Evolutionary conservation across 2,888 invertebrate genomes (phyloP), one percentile per base, ranked within the genome.

Genomic region (Sarcophaga subvicina): DNA sequence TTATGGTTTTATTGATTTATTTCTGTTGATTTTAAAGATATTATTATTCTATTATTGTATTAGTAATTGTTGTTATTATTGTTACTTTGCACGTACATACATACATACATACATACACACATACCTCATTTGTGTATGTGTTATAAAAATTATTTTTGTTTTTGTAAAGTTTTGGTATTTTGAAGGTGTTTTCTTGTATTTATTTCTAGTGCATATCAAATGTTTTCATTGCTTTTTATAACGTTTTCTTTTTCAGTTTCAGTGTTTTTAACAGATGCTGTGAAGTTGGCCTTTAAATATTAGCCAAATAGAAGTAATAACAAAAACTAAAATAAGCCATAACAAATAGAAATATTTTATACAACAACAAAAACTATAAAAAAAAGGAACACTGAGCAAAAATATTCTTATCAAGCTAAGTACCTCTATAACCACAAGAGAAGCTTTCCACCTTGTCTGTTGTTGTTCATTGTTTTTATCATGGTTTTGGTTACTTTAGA

Each of bases 211-310:
- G 81, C 87, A 87, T 82, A 84, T 79, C 79, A 76, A 87, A 72
- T 84, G 81, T 63, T 82, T 63, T 82, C 81, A 82, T 87, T 82
- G 81, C 81, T 79, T 62, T 62, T 62, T 87, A 66, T 76, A 86
- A 37, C 37, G 10, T 37, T 37, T 37, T 37, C 8, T 37, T 37
- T 37, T 37, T 37, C 37, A 37, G 37, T 37, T 54, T 54, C 17
- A 54, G 4, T 54, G 70, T 79, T 87, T 72, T 54, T 67, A 76
- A 77, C 79, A 72, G 62, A 69, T 82, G 87, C 87, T 87, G 87
- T 87, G 87, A 87, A 87, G 87, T 84, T 87, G 84, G 84, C 87
- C 87, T 87, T 87, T 87, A 84, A 87, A 87, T 76, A 67, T 72
- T 76, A 85, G 47, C 25, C 70, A 78, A 79, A 87, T 54, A 54